Evolutionary conservation across 2,113 vertebrate genomes (phyloP), one percentile per base, ranked within the genome.

Genomic region (Verasper variegatus): DNA sequence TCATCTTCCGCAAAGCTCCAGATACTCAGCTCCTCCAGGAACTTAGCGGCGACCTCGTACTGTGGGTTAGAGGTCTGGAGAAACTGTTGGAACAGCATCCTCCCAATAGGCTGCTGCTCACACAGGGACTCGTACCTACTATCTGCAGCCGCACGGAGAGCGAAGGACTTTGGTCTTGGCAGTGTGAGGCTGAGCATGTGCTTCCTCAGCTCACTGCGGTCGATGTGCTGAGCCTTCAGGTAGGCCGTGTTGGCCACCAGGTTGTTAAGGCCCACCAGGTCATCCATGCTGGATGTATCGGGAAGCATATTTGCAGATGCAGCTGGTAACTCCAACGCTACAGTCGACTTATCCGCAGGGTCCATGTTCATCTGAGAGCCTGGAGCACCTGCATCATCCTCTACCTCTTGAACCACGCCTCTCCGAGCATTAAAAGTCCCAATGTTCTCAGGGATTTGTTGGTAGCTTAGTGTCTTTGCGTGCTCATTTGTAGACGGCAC

Each of bases 231-330:
- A 73, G 95, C 97, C 82, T 94, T 95, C 61, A 98, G 94, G 86
- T 97, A 97, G 82, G 95, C 94, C 0, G 96, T 97, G 92, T 97
- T 97, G 90, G 95, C 95, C 81, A 97, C 96, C 86, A 97, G 91
- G 83, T 95, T 96, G 86, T 97, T 95, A 52, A 98, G 92, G 42
- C 93, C 95, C 79, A 93, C 93, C 95, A 96, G 92, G 86, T 98
- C 96, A 89, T 89, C 95, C 96, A 96, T 96, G 78, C 13, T 88
- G 82, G 73, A 74, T 31, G 72, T 47, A 18, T 64, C 67, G 61
- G 71, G 26, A 8, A 63, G 9, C 24, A 52, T 37, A 23, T 56
- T 37, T 57, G 68, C 0, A 21, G 74, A 51, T 4, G 66, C 27
- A 60, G 68, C 64, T 11, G 23, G 37, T 23, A 9, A 70, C 55